These are phyloP conservation scores for Pseudomyrmex dendroicus DNA, from an alignment of 1,140 invertebrate species.

Conservation along the genomic window DNA sequence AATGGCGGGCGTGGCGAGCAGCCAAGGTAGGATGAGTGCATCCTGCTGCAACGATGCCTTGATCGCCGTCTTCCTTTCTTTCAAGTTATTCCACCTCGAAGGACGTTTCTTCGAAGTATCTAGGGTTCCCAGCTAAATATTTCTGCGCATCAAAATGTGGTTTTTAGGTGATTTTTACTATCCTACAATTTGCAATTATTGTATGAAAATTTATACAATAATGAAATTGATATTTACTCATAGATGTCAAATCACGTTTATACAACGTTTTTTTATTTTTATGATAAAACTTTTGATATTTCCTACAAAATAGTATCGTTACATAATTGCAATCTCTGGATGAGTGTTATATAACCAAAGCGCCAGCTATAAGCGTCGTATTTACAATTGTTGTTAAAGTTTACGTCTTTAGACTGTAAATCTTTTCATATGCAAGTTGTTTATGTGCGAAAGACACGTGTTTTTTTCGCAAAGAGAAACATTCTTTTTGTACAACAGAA, in stretches of 20 bases:
- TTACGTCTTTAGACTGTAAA: background rate
- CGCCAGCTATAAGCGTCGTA: too few relatives aligned
- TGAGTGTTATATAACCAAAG: too few relatives aligned
- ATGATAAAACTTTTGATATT: background rate
- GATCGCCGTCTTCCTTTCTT: conserved; percentile 76
- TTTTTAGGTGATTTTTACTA: too few relatives aligned
- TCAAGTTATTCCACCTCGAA: conserved; percentile 55
- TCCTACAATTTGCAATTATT: too few relatives aligned
- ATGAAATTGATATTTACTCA: background rate
- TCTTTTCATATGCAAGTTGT: background rate
- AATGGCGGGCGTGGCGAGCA: conserved; percentile 80
- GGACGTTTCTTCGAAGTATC: conserved; percentile 55
- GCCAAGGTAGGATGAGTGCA: conserved; percentile 74
- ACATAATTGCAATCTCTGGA: background rate
- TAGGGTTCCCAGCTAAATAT: conserved; percentile 38
- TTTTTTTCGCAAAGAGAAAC: conserved; percentile 12
- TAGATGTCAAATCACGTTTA: background rate
- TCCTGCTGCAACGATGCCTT: conserved; percentile 78
- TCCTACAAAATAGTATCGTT: background rate
- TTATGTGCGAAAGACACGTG: background rate
- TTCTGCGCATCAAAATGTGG: background rate
- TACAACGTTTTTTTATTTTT: background rate
- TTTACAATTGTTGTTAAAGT: background rate
- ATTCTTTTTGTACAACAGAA: background rate
- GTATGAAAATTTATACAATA: too few relatives aligned